Percentiles rank a stretch among this genome's conserved stretches.
Conservation (phyloP, 2,797 vertebrate species). For the Lepilemur septentrionalis region DNA sequence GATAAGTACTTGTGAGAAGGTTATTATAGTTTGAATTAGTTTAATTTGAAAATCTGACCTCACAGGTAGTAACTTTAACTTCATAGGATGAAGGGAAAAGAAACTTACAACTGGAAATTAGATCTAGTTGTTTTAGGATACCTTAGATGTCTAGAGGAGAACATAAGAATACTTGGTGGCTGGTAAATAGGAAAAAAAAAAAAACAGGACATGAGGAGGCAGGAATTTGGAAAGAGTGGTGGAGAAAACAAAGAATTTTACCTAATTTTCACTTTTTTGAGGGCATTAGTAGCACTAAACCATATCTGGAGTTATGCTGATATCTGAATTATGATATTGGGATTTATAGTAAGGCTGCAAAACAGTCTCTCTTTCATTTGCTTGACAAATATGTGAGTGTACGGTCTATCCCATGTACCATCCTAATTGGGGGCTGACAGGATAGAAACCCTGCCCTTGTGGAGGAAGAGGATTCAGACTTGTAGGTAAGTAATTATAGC, state of each 20-base stretch:
- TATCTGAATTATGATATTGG: neutral
- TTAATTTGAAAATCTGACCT: conserved; percentile 35
- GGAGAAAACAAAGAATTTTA: neutral
- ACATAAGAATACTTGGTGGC: neutral
- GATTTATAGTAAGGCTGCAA: neutral
- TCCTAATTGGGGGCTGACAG: neutral
- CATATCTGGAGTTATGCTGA: neutral
- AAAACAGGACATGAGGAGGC: neutral
- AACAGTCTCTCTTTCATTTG: neutral
- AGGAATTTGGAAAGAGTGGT: neutral
- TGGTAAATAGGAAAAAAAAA: neutral
- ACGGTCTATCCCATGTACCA: neutral
- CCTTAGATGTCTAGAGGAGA: neutral
- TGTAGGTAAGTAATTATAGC: neutral
- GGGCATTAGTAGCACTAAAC: neutral
- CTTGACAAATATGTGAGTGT: neutral
- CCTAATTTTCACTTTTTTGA: conserved; percentile 3
- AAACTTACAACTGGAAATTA: conserved; percentile 8
- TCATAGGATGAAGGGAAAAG: neutral
- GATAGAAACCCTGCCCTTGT: neutral
- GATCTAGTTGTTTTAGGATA: neutral
- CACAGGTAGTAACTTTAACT: conserved; percentile 2
- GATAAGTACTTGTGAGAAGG: neutral
- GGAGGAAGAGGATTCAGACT: neutral
- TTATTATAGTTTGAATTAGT: conserved; percentile 34